Base-by-base conservation (phyloP, 2,113 vertebrate species). In the Halichoerus grypus region DNA sequence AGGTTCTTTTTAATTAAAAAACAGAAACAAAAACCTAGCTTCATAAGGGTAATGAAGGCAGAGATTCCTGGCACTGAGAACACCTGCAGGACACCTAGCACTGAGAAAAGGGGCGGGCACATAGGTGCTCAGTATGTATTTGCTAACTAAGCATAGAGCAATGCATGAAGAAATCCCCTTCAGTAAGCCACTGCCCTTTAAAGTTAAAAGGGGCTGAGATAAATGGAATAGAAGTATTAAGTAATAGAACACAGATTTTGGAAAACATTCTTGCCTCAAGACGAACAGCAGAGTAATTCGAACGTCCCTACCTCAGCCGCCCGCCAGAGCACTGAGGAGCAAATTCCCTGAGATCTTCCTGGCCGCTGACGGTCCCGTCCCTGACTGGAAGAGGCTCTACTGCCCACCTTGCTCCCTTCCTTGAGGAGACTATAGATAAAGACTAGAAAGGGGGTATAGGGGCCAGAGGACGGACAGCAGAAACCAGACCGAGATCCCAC, bases 61-160 rank as follows among this genome's bases (percentile, higher is more conserved):
- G n/a, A 76, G 13, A 59, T 53, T 72, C 24, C 59, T 88, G 63
- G 31, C 67, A 49, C 31, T 74, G 61, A 97, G 74, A 69, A 87
- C 46, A 46, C 46, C 46, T 72, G 53, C 22, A 46, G 1, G 74
- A 69, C 36, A 97, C 24, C 59, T 88, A 63, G 31, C 67, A 49
- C 31, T 74, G 61, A 97, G 74, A 69, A 87, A 79, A 82, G 61
- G 53, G 63, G 39, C 82, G 71, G 59, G n/a, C 59, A n/a, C 88
- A 33, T 2, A 53, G 49, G 12, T 82, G 11, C 65, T 94, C 61
- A 55, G 18, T 26, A 59, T 59, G 36, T 76, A 85, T 83, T 79
- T 96, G 61, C 88, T 80, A 94, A 92, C 24, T 36, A 67, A 65
- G 4, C 72, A 79, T 26, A 88, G 92, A 84, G 71, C 46, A 92